A percentile compares a stretch with the other conserved stretches of the same genome.
Conservation (phyloP, 2,113 vertebrate genomes). For the Corapipo altera region DNA sequence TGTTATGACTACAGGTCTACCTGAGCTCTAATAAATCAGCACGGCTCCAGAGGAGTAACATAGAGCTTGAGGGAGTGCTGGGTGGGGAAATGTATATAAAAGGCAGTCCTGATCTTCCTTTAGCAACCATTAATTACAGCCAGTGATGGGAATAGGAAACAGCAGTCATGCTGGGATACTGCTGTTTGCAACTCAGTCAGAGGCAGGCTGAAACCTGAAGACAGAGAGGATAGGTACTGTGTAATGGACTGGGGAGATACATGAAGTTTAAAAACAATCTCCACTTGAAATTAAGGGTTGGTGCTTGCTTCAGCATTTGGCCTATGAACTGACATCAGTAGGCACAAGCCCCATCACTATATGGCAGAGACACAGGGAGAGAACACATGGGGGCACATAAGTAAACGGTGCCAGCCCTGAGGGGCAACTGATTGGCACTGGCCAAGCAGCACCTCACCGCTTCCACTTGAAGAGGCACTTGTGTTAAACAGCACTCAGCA, state of each 20-base stretch:
- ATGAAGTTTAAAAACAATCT: not conserved
- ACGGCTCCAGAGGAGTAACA: not conserved
- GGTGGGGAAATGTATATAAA: constrained; percentile 9
- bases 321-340: not conserved
- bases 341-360: not conserved
- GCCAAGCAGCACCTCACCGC: not conserved
- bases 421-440: not conserved
- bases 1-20: constrained; percentile 40
- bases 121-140: not conserved
- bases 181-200: not conserved
- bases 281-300: not conserved
- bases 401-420: not conserved
- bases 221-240: not conserved
- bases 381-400: not conserved
- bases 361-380: not conserved
- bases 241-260: not conserved
- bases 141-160: not conserved
- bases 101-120: not conserved
- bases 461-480: not conserved
- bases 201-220: not conserved
- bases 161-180: not conserved
- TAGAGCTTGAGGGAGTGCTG: not conserved
- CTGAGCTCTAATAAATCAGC: not conserved
- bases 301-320: not conserved
- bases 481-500: not conserved